Percentiles rank a stretch among this genome's conserved stretches.
Conservation (phyloP, 2,888 invertebrate genomes). For the Beris chalybata region DNA sequence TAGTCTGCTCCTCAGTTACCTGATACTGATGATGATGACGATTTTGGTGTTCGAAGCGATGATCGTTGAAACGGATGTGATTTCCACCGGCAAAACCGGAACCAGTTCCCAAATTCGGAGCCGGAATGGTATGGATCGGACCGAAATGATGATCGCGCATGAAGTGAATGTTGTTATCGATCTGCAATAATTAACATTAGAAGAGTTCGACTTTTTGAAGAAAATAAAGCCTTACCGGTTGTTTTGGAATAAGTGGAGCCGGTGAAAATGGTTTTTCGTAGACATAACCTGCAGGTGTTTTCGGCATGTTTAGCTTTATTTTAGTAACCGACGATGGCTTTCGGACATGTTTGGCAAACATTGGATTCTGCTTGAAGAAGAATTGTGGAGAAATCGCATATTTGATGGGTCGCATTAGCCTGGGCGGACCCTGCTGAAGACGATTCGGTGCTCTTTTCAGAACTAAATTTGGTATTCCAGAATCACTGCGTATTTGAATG, state of each 20-base stretch:
- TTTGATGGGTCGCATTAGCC: conserved; percentile 33
- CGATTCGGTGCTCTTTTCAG: conserved; percentile 47
- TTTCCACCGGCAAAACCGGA: conserved; percentile 39
- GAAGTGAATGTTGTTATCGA: conserved; percentile 60
- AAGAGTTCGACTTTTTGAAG: neutral
- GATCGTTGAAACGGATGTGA: conserved; percentile 46
- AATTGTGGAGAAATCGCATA: conserved; percentile 37
- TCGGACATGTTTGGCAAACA: neutral
- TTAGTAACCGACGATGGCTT: conserved; percentile 44
- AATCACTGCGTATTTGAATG: conserved; percentile 54
- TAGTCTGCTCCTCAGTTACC: conserved; percentile 60
- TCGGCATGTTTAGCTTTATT: conserved; percentile 49
- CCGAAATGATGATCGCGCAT: conserved; percentile 84
- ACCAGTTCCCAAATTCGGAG: conserved; percentile 67
- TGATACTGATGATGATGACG: conserved; percentile 55
- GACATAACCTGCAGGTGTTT: conserved; percentile 46
- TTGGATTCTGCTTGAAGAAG: conserved; percentile 32
- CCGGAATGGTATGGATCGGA: conserved; percentile 84
- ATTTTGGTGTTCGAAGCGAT: conserved; percentile 44
- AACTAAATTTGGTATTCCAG: conserved; percentile 49
- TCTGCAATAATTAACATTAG: conserved; percentile 41
- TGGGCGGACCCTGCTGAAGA: conserved; percentile 7
- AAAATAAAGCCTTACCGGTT: conserved; percentile 45
- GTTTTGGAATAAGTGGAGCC: conserved; percentile 46
- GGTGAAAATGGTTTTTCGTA: conserved; percentile 51